These are phyloP conservation scores for Mastomys natalensis DNA, from an alignment of 2,113 vertebrate genomes.

Conservation along the genomic window DNA sequence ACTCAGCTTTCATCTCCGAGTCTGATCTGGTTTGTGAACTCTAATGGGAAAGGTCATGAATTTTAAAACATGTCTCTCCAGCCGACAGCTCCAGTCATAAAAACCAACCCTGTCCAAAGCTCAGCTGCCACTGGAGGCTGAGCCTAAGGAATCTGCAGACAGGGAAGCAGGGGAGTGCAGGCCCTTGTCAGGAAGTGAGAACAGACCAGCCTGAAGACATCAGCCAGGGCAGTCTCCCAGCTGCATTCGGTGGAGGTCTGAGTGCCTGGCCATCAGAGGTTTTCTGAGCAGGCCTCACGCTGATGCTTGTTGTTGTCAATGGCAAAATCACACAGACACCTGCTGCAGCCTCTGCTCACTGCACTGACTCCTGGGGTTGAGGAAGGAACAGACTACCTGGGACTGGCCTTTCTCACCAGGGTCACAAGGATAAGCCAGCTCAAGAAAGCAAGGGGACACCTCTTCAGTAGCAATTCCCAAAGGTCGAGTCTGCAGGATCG, in stretches of 20 bases:
- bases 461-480: neutral
- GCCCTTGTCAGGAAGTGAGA: neutral
- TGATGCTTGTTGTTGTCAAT: neutral
- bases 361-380: accelerated
- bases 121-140: conserved; percentile 67
- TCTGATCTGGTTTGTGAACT: conserved; percentile 82
- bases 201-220: neutral
- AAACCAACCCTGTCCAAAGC: conserved; percentile 71
- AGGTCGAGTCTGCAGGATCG: neutral
- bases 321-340: neutral
- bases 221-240: neutral
- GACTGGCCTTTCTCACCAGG: neutral
- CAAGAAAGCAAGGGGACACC: neutral
- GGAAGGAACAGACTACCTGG: accelerated
- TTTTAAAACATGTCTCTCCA: conserved; percentile 85
- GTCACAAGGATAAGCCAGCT: neutral
- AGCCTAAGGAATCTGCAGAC: conserved; percentile 46
- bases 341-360: neutral
- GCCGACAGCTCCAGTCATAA: conserved; percentile 84
- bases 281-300: neutral
- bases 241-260: neutral
- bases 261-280: neutral
- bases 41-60: conserved; percentile 86
- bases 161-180: neutral
- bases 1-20: conserved; percentile 84